Conservation (phyloP, 2,113 vertebrate species). For the Ptilonorhynchus violaceus region DNA sequence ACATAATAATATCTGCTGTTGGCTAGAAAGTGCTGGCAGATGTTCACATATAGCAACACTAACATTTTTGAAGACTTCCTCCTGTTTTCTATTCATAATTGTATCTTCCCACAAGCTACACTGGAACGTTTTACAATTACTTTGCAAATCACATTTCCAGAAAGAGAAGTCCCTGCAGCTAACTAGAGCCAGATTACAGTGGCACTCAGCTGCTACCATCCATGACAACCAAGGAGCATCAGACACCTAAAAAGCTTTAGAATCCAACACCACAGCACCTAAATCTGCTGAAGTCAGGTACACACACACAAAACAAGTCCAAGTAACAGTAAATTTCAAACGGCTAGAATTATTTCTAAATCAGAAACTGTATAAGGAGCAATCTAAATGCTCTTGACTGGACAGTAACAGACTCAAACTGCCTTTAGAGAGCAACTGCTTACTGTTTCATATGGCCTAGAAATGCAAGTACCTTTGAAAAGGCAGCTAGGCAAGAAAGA, state of each 20-base stretch:
- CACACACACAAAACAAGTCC: no score
- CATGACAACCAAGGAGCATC: background rate
- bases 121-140: conserved; percentile 6
- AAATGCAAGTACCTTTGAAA: background rate
- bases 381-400: background rate
- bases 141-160: background rate
- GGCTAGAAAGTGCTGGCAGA: conserved; percentile 29
- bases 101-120: background rate
- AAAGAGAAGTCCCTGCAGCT: background rate
- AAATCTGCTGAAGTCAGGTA: background rate
- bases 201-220: background rate
- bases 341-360: background rate
- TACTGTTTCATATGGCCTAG: background rate
- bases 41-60: background rate
- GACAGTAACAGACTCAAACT: background rate
- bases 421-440: background rate
- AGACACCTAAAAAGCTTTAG: background rate
- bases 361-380: background rate
- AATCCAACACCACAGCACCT: background rate
- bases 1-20: conserved; percentile 17
- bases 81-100: conserved; percentile 15
- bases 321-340: background rate
- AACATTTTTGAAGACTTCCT: conserved; percentile 32
- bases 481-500: background rate
- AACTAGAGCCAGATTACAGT: background rate